Evolutionary conservation across 2,113 vertebrate species (phyloP).

Genomic region (Atrichornis clamosus): DNA sequence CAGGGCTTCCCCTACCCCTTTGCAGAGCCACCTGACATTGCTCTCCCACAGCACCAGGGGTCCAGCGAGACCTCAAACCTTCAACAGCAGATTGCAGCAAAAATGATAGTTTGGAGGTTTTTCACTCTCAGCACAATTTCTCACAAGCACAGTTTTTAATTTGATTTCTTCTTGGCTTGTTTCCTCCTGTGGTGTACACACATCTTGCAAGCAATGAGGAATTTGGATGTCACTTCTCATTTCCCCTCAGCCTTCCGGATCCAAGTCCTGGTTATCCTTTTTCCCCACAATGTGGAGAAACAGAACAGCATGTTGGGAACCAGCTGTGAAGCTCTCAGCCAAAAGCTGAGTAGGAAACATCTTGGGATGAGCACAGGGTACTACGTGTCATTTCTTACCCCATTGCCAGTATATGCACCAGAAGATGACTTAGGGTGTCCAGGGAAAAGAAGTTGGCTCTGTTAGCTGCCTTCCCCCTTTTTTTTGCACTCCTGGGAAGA

Average conservation of each 20-base stretch:
- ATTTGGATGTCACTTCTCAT: conserved; percentile 57
- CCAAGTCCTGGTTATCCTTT: conserved; percentile 32
- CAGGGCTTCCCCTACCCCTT: not conserved
- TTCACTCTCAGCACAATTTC: conserved; percentile 25
- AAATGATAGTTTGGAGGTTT: not conserved
- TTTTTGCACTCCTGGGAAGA: not conserved
- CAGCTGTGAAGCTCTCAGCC: conserved; percentile 27
- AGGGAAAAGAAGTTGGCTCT: not conserved
- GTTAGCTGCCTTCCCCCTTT: not conserved
- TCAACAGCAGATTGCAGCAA: not conserved
- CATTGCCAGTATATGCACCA: not conserved
- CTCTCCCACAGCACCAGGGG: not conserved
- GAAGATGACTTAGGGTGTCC: not conserved
- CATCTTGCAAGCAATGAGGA: conserved; percentile 29
- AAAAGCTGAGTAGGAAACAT: not conserved
- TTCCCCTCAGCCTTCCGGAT: not conserved
- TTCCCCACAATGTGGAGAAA: not conserved
- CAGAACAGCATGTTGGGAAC: conserved; percentile 22
- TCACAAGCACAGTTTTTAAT: conserved; percentile 36
- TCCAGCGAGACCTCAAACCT: not conserved
- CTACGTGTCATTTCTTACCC: not conserved
- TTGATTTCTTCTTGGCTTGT: conserved; percentile 43
- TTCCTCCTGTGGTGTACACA: conserved; percentile 17
- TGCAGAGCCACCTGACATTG: not conserved
- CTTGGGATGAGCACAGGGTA: not conserved